Percentiles rank a stretch among this genome's conserved stretches.
These are phyloP conservation scores for Linhomoeus sp. DNA, from an alignment of 2,888 invertebrate genomes.

Conservation along the genomic window DNA sequence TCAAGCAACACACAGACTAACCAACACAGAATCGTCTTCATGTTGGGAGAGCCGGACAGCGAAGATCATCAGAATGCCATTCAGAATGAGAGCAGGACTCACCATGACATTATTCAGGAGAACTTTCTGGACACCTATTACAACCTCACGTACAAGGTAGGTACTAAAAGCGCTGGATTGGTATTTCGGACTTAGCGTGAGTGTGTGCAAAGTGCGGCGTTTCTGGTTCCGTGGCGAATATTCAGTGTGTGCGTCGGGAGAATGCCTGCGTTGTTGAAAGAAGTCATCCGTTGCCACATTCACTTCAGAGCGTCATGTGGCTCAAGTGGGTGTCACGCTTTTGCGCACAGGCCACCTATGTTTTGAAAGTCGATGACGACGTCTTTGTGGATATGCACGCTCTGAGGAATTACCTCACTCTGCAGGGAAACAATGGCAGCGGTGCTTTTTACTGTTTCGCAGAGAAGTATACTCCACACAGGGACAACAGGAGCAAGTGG, in stretches of 20 bases:
- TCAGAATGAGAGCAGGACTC: not conserved
- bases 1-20: too few relatives aligned
- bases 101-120: constrained; percentile 6
- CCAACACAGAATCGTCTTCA: too few relatives aligned
- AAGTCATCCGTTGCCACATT: not conserved
- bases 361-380: constrained; percentile 7
- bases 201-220: too few relatives aligned
- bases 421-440: too few relatives aligned
- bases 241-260: too few relatives aligned
- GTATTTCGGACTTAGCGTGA: too few relatives aligned
- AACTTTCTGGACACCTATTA: constrained; percentile 5
- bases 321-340: constrained; percentile 2
- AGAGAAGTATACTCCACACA: too few relatives aligned
- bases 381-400: constrained; percentile 7
- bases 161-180: too few relatives aligned
- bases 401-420: constrained; percentile 6
- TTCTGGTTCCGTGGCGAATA: too few relatives aligned
- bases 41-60: constrained; percentile 1
- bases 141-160: constrained; percentile 5
- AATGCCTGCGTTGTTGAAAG: too few relatives aligned
- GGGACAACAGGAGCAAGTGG: too few relatives aligned
- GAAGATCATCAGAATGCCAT: not conserved
- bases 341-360: constrained; percentile 4
- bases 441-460: too few relatives aligned
- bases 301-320: constrained; percentile 5